Evolutionary conservation across 1,140 invertebrate species (phyloP).

Genomic region (Hycleus cichorii): DNA sequence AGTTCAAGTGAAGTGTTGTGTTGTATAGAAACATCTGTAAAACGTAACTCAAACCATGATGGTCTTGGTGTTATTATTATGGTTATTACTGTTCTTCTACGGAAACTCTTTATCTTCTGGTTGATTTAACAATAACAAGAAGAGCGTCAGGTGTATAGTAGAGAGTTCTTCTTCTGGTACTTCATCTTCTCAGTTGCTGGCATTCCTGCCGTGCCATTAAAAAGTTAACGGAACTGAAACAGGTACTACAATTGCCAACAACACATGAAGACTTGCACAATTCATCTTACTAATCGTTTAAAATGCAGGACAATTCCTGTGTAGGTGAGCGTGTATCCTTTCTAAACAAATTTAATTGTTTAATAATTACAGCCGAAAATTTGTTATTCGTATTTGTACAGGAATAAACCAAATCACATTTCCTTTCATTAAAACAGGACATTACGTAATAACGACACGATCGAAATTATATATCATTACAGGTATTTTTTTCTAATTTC

Average conservation of each 20-base stretch:
- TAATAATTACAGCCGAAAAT: too few species aligned
- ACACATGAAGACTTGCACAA: too few species aligned
- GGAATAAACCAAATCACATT: conserved; percentile 1
- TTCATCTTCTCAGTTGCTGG: too few species aligned
- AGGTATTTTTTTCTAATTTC: background rate
- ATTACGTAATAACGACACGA: conserved; percentile 3
- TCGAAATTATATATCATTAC: conserved; percentile 13
- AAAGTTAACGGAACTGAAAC: too few species aligned
- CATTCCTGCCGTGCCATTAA: too few species aligned
- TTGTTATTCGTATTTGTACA: too few species aligned
- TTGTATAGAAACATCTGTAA: background rate
- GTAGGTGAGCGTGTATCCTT: too few species aligned
- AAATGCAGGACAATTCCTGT: too few species aligned
- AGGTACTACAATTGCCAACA: too few species aligned
- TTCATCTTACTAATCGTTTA: too few species aligned
- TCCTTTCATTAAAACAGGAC: conserved; percentile 9
- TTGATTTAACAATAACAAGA: background rate
- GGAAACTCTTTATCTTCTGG: conserved; percentile 12
- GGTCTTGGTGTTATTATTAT: background rate
- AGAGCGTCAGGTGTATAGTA: conserved; percentile 2
- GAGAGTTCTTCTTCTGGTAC: background rate
- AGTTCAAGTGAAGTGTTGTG: too few species aligned
- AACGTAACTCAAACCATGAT: background rate
- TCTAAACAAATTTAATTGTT: too few species aligned
- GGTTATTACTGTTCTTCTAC: conserved; percentile 14